phyloP scores from a whole-genome alignment of 2,113 vertebrate species.

The Pangasianodon gigas region DNA sequence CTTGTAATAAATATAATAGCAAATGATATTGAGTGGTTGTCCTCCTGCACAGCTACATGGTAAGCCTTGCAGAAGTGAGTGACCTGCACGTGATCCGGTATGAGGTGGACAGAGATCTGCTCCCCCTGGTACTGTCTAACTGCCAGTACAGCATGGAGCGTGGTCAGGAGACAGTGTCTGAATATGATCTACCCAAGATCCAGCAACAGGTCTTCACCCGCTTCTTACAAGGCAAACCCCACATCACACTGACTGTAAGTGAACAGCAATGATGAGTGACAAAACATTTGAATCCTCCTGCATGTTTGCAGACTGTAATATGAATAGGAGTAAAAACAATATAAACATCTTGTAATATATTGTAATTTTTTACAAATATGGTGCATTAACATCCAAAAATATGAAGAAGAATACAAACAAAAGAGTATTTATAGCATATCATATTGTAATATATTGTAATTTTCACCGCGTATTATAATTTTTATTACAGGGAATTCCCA shows the following conservation, averaged over 20 bases:
- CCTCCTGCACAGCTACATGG: conserved; percentile 74
- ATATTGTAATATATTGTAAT: neutral
- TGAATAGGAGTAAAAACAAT: neutral
- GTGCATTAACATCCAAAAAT: neutral
- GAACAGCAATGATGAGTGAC: neutral
- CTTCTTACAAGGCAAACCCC: conserved; percentile 88
- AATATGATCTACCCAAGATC: conserved; percentile 86
- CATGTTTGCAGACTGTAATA: neutral
- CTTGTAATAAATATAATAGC: neutral
- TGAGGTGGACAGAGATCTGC: conserved; percentile 83
- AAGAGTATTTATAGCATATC: neutral
- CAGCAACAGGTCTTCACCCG: conserved; percentile 85
- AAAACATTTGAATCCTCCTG: neutral
- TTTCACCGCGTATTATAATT: neutral
- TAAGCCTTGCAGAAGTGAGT: conserved; percentile 83
- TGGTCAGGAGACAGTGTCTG: conserved; percentile 79
- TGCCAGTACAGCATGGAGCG: conserved; percentile 89
- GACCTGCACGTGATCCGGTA: conserved; percentile 91
- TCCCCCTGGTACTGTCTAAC: conserved; percentile 87
- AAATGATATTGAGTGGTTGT: neutral
- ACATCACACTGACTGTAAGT: conserved; percentile 80
- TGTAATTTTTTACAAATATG: neutral
- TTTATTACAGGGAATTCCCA: conserved; percentile 86
- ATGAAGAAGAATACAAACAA: neutral
- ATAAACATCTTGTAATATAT: neutral